Evolutionary conservation across 1,140 invertebrate species (phyloP), one percentile per base, ranked within the genome.

Genomic region (Drosophila eugracilis): DNA sequence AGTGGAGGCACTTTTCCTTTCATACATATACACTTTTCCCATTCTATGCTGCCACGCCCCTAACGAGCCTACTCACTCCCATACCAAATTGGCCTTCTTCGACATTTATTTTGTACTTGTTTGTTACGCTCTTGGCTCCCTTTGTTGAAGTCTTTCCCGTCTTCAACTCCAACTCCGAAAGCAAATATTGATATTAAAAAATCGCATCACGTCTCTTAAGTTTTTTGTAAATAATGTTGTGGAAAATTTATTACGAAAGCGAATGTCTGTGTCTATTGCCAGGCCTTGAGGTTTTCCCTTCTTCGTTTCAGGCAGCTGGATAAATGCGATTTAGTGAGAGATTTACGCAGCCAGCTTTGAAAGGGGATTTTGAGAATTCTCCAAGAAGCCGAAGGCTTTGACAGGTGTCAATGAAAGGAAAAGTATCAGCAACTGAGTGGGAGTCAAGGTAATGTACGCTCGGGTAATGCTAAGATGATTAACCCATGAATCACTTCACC

Each of bases 141-240:
- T 59, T 60, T 28, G 36, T 42, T 55, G 7, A 24, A n/a, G n/a
- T n/a, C n/a, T n/a, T n/a, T n/a, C n/a, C n/a, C n/a, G 21, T 19
- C 42, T 62, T 10, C 53, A 34, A 32, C 54, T 22, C 22, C 60
- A 55, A 28, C 57, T 60, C 41, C 22, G 24, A 4, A 9, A 17
- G 60, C 73, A 85, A 85, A 85, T 85, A 85, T 86, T 86, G 83
- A 86, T 86, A 86, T 81, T 88, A 86, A 88, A 83, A 88, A 86
- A 86, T 88, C 81, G 63, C 78, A 81, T 81, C 81, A 86, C 81
- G 83, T 88, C 81, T 58, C 74, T 75, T 67, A 60, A 63, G 70
- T 81, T 73, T 73, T 71, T 85, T 86, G 81, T 86, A 86, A 86
- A 86, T 86, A 86, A 86, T 86, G 81, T 86, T 80, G 67, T 84